phyloP scores from a whole-genome alignment of 2,888 invertebrate genomes.

The Neoscelio sp. region DNA sequence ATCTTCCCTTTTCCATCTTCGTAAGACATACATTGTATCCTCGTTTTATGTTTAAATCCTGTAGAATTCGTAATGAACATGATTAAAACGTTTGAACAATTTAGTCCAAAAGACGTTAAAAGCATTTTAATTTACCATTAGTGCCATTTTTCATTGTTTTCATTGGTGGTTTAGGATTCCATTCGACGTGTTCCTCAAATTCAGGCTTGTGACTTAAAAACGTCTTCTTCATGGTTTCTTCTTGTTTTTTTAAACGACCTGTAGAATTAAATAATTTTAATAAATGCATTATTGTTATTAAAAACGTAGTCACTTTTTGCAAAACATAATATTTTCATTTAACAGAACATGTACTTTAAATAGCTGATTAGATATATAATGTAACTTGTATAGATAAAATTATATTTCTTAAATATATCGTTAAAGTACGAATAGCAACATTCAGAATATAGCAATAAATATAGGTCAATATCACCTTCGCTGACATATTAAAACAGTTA shows the following conservation, averaged over 20 bases:
- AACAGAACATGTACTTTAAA: slow-evolving; percentile 11
- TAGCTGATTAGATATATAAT: slow-evolving; percentile 24
- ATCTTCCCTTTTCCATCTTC: slow-evolving; percentile 78
- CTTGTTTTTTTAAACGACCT: slow-evolving; percentile 85
- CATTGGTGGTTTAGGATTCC: slow-evolving; percentile 80
- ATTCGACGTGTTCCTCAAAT: slow-evolving; percentile 85
- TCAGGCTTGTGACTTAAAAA: slow-evolving; percentile 85
- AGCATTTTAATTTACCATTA: slow-evolving; percentile 69
- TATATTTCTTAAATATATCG: background rate
- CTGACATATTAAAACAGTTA: background rate
- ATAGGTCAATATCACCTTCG: background rate
- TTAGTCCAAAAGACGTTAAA: too few relatives aligned
- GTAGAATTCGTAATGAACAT: slow-evolving; percentile 30
- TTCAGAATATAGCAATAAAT: too few relatives aligned
- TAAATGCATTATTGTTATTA: background rate
- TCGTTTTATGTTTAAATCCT: slow-evolving; percentile 83
- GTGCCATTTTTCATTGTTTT: slow-evolving; percentile 72
- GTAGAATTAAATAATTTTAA: slow-evolving; percentile 71
- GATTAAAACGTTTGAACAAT: too few relatives aligned
- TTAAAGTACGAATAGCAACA: too few relatives aligned
- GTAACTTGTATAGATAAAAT: background rate
- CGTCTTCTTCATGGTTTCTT: slow-evolving; percentile 85
- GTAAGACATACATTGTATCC: slow-evolving; percentile 85
- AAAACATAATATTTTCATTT: background rate
- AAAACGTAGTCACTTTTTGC: too few relatives aligned